Conservation (phyloP, 2,797 vertebrate genomes). For the Lateolabrax maculatus region DNA sequence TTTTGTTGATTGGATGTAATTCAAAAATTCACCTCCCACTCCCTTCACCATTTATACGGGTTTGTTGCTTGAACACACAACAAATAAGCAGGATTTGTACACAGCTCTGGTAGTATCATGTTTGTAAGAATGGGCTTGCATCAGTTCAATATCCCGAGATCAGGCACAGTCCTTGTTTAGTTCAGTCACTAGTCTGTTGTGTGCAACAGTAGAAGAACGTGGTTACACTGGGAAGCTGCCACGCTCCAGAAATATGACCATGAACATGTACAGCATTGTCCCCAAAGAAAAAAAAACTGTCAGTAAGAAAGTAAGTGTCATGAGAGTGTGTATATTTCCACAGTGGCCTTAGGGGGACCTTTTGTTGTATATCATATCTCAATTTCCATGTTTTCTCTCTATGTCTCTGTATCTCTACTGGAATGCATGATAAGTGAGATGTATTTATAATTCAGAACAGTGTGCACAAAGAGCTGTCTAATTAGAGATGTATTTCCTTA, state of each 20-base stretch:
- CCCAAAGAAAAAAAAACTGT: no score
- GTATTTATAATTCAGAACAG: not conserved
- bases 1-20: not conserved
- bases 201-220: not conserved
- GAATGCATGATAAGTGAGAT: not conserved
- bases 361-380: not conserved
- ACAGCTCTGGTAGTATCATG: not conserved
- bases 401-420: not conserved
- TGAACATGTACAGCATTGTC: not conserved
- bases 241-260: not conserved
- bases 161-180: not conserved
- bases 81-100: not conserved
- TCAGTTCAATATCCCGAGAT: not conserved
- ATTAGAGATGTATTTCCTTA: not conserved
- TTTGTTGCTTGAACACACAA: no score
- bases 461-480: not conserved
- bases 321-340: not conserved
- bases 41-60: not conserved
- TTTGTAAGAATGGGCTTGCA: not conserved
- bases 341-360: fast-evolving
- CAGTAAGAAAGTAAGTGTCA: not conserved
- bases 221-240: not conserved
- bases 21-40: slow-evolving; percentile 2
- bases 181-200: not conserved
- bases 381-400: not conserved